Base-by-base conservation (phyloP, 2,888 invertebrate genomes). In the Leptinotarsa tumamoca region DNA sequence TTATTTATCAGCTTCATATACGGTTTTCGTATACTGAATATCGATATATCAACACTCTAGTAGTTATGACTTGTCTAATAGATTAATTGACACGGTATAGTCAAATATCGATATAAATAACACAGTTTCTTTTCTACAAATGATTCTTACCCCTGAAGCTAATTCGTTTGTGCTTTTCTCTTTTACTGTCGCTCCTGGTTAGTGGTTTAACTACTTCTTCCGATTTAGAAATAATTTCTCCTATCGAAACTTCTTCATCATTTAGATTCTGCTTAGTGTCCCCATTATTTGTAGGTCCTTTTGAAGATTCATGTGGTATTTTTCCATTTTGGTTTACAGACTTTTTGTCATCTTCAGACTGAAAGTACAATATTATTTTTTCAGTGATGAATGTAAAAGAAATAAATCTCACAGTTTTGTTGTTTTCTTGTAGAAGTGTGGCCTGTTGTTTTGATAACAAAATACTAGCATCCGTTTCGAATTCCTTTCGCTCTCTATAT, bases 401-500 rank as follows among this genome's bases (percentile, higher is more conserved):
- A 52, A 49, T 21, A 56, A 63, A 23, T 72, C 78, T 76, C 75
- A 84, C 83, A 51, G 80, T 68, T 82, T 82, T 84, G 56, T 78
- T 82, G 54, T 80, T 84, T 75, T 94, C 93, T 82, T 93, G 93
- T 56, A 91, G 92, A 67, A 91, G 86, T 1, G 92, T 91, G 0
- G 94, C 94, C 83, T 94, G 94, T 84, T 94, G 94, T 86, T 94
- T 94, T 68, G 91, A 93, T 88, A 93, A 91, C 83, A 94, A 90
- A 74, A 95, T 94, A 81, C 92, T 92, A 82, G 94, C 94, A 84
- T 95, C 95, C 0, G 94, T 94, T 89, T 94, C 93, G 82, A 93
- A 92, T 86, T 95, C 94, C 78, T 94, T 91, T 70, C 93, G 91
- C 81, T 92, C 89, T 87, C 93, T 93, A 86, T 95, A 93, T 66